Base-by-base conservation (phyloP, 2,888 invertebrate species). In the Crematogaster levior region DNA sequence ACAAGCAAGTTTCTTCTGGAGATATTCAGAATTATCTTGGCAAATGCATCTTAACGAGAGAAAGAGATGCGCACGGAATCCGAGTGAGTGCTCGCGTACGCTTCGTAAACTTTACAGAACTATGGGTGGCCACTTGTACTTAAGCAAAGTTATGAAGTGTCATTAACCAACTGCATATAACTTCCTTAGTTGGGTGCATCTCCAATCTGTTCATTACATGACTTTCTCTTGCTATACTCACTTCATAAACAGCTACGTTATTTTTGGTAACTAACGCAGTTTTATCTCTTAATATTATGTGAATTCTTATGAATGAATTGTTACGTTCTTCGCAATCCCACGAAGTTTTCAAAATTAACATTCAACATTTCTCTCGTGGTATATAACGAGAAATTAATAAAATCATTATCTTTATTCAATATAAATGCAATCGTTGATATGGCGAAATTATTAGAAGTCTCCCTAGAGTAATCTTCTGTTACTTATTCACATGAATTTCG, bases 71-170 rank as follows among this genome's bases (percentile, higher is more conserved):
- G 40, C 53, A 51, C 77, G 37, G 70, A 80, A 72, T 66, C 65
- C 81, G 34, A 79, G 60, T 46, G 51, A 65, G 63, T 72, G 70
- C 48, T 84, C 75, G 77, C 81, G 60, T 68, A 82, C 80, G 83
- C 84, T 84, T 75, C 82, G 82, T 84, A 85, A 86, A 88, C 86
- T 88, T 88, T 70, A 53, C 48, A 81, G 81, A 86, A 86, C 75
- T 85, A 77, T 75, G 81, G 72, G 81, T 70, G 83, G 70, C 77
- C 82, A 85, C 86, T 83, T 86, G 83, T 86, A 88, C 66, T 88
- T 86, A 81, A 65, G 73, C 81, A 51, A 82, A 88, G 85, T 85
- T 83, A 77, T 68, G 70, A 74, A 82, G 85, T 81, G 81, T 86
- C 85, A 82, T 88, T 88, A 88, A 86, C 82, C 80, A 74, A 86